Base-by-base conservation (phyloP, 1,140 invertebrate genomes). In the Myzus persicae region DNA sequence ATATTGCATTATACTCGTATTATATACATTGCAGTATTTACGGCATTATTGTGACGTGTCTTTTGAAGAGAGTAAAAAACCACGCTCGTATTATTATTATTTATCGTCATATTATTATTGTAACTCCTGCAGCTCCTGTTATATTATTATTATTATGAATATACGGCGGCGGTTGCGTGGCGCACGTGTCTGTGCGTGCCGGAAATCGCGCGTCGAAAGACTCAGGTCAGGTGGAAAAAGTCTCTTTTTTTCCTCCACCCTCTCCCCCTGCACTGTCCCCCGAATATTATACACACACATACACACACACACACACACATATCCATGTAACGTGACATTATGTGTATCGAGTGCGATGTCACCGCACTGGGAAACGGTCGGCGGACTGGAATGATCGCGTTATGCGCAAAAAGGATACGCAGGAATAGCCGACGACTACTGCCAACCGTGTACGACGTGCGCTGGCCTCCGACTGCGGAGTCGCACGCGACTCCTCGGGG, bases 161-260 rank as follows among this genome's bases (percentile, higher is more conserved):
- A 67, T 9, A 31, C 31, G 26, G 6, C 42, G 18, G 46, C n/a
- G 14, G 3, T 31, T 8, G 20, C 7, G 88, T 40, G 88, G 48
- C 36, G 88, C 48, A 36, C n/a, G 87, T 88, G 26, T 36, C 22
- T 26, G 40, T 36, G n/a, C n/a, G 87, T 40, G 36, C 40, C 38
- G 59, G 31, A n/a, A 76, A 76, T 14, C 59, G 36, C 88, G 5
- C 54, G 40, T 42, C 89, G 89, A 59, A 42, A 59, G 89, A 90
- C 38, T 42, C 89, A 59, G 88, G 88, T 90, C 89, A 90, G 89
- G 89, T 90, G 89, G 89, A 90, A 90, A 90, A 90, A 90, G 51
- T 90, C 51, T 67, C 20, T 67, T 44, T 67, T 67, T 40, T 90
- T n/a, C 42, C 6, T 67, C 22, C 20, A 22, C 31, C 31, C 1